phyloP scores from a whole-genome alignment of 2,113 vertebrate species.

The Colinus virginianus region DNA sequence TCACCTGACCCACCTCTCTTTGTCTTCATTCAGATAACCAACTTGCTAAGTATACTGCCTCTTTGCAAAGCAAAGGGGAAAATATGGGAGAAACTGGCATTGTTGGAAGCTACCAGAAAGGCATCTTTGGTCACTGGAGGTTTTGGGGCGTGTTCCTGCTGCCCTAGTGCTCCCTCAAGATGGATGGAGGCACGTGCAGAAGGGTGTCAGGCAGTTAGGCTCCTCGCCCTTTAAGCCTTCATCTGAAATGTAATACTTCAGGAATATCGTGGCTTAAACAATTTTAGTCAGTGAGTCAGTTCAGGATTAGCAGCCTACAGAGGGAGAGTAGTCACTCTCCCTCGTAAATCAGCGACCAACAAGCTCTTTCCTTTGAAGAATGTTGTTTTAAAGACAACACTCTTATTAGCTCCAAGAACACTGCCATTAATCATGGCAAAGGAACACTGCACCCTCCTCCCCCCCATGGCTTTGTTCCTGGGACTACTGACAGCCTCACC shows the following conservation, averaged over 20 bases:
- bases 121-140: not conserved
- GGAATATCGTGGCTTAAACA: slow-evolving; percentile 57
- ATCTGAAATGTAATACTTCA: slow-evolving; percentile 43
- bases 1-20: not conserved
- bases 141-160: not conserved
- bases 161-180: not conserved
- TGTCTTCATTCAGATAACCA: not conserved
- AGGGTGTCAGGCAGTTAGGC: not conserved
- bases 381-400: slow-evolving; percentile 50
- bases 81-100: not conserved
- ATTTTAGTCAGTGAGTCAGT: slow-evolving; percentile 67
- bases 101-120: not conserved
- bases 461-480: not conserved
- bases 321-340: slow-evolving; percentile 15
- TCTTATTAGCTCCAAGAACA: slow-evolving; percentile 3
- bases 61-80: not conserved
- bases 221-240: slow-evolving; percentile 18
- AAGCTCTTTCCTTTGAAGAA: slow-evolving; percentile 36
- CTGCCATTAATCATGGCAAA: slow-evolving; percentile 29
- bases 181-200: not conserved
- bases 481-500: not conserved
- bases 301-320: slow-evolving; percentile 39
- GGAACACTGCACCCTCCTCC: slow-evolving; percentile 22
- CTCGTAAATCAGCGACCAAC: slow-evolving; percentile 21
- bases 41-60: not conserved